phyloP scores from a whole-genome alignment of 2,888 invertebrate species.

The Troglohyphantes excavatus region DNA sequence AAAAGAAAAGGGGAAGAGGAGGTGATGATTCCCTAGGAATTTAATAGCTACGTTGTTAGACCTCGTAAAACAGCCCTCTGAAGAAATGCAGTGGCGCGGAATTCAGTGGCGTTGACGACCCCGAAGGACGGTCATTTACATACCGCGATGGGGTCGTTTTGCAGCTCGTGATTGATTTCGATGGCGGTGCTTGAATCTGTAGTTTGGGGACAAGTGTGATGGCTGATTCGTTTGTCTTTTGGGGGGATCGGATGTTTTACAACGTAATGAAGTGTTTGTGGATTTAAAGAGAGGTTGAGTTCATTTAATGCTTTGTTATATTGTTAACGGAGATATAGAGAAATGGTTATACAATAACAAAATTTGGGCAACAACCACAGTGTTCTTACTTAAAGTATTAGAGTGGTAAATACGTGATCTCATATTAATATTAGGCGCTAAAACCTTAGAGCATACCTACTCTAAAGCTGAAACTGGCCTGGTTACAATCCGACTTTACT shows the following conservation, averaged over 20 bases:
- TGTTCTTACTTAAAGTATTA: too few species aligned
- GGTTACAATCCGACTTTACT: too few species aligned
- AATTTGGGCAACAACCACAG: too few species aligned
- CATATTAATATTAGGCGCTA: too few species aligned
- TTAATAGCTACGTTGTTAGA: conserved; percentile 73
- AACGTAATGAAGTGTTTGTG: not conserved
- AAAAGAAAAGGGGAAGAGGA: conserved; percentile 1
- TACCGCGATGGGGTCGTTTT: conserved; percentile 41
- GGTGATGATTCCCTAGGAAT: conserved; percentile 49
- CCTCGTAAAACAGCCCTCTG: conserved; percentile 61
- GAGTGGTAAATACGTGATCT: too few species aligned
- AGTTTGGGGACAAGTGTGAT: not conserved
- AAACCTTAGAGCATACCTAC: too few species aligned
- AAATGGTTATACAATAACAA: too few species aligned
- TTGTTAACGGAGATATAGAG: too few species aligned
- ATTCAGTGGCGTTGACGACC: conserved; percentile 50
- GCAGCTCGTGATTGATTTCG: conserved; percentile 60
- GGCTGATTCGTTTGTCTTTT: too few species aligned
- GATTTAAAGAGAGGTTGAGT: too few species aligned
- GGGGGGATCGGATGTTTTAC: not conserved
- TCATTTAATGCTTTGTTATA: too few species aligned
- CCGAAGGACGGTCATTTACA: conserved; percentile 55
- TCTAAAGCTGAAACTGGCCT: too few species aligned
- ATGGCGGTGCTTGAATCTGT: not conserved
- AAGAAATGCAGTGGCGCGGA: not conserved